Evolutionary conservation across 2,113 vertebrate genomes (phyloP).

Genomic region (Chaenocephalus aceratus): DNA sequence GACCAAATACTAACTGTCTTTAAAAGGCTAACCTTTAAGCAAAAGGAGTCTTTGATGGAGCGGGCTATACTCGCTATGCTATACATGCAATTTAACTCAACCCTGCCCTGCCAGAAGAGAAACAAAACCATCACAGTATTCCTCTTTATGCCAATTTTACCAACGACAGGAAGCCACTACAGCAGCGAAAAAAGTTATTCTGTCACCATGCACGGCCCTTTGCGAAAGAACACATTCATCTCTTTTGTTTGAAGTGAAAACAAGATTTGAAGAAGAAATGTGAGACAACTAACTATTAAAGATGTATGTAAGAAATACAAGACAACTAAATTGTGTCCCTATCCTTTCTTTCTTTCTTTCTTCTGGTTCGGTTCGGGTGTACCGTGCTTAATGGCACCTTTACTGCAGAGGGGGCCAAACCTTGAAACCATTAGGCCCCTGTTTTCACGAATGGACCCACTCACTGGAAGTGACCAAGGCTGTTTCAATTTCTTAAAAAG

Average conservation of each 20-base stretch:
- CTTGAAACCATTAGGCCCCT: slow-evolving; percentile 32
- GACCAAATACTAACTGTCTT: background rate
- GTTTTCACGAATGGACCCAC: slow-evolving; percentile 48
- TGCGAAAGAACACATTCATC: background rate
- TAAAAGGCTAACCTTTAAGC: background rate
- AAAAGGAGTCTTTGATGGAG: background rate
- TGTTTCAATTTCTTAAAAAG: slow-evolving; percentile 64
- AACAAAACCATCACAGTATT: background rate
- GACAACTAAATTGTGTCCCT: background rate
- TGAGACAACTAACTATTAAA: background rate
- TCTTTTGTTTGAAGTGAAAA: background rate
- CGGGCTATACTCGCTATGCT: background rate
- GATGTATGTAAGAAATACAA: background rate
- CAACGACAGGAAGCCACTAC: background rate
- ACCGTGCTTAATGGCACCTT: slow-evolving; percentile 27
- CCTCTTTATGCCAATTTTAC: background rate
- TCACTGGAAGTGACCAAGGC: slow-evolving; percentile 55
- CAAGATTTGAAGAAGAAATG: background rate
- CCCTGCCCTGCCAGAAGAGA: background rate
- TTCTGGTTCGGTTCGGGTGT: slow-evolving; percentile 27
- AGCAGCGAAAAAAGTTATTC: background rate
- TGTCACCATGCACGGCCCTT: background rate
- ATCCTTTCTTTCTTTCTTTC: slow-evolving; percentile 8
- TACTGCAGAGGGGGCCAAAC: slow-evolving; percentile 28
- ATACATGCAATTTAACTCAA: background rate